Evolutionary conservation across 2,113 vertebrate species (phyloP), one percentile per base, ranked within the genome.

Genomic region (Pseudolaguvia tuberculata): DNA sequence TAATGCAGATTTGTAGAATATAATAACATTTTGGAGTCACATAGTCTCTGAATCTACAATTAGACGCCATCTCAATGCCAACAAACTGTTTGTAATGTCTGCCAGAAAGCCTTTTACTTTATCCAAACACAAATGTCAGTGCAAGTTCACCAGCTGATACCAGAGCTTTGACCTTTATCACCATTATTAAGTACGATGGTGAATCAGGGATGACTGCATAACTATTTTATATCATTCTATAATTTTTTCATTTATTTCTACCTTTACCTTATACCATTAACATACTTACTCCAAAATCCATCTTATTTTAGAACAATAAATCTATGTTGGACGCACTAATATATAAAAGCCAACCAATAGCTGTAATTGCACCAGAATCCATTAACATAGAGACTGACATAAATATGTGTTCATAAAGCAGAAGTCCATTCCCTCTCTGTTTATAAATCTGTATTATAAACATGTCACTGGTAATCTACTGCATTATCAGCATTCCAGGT

Each of bases 371-470:
- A 47, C 70, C 75, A 65, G 66, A 59, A 58, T 45, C 35, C 12
- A 62, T 77, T 75, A 69, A 67, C 56, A 56, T 57, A 47, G 20
- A 48, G 70, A 63, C 59, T 83, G 84, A 89, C 86, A 81, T 82
- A 87, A 85, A 88, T 87, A 85, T 71, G 81, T 74, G 85, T 80
- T 50, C 57, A 82, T 85, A 85, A 86, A 86, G 81, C 80, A 75
- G 79, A 51, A 72, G 85, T 87, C 82, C 83, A 83, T 80, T 82
- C 80, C 72, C 84, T 80, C 74, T 74, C 80, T 67, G 84, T 48
- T 83, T 82, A 84, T 88, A 89, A 88, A 86, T 84, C 83, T 83
- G 81, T 82, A 87, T 86, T 84, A 85, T 88, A 88, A 89, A 91
- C 88, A 88, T 87, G 86, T 87, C 86, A 79, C 70, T 79, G 76